A percentile compares a stretch with the other conserved stretches of the same genome.
Evolutionary conservation across 2,113 vertebrate genomes (phyloP).

Genomic region (Labeo rohita): DNA sequence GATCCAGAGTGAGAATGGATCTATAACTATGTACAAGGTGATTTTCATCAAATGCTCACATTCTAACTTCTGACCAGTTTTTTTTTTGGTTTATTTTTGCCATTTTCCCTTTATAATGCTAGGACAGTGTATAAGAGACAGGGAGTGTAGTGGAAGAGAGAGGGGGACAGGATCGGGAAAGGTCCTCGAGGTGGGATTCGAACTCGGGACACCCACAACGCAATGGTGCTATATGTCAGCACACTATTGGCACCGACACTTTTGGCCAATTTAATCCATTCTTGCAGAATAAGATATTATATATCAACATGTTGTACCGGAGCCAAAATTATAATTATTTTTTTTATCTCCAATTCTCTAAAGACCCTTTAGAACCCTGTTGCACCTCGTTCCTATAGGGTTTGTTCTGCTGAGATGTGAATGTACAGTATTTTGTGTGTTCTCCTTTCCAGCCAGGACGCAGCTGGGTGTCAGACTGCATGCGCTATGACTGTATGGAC

Average conservation of each 20-base stretch:
- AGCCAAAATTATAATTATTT: too few relatives aligned
- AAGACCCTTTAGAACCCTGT: background rate
- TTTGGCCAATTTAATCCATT: background rate
- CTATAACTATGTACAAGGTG: constrained; percentile 83
- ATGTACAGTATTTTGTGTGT: background rate
- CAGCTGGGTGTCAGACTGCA: constrained; percentile 88
- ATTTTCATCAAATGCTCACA: background rate
- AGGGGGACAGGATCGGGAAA: too few relatives aligned
- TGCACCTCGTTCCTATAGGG: background rate
- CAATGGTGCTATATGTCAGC: too few relatives aligned
- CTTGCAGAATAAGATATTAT: too few relatives aligned
- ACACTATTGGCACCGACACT: background rate
- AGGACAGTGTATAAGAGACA: too few relatives aligned
- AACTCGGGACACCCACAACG: too few relatives aligned
- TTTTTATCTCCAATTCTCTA: too few relatives aligned
- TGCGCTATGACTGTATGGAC: constrained; percentile 86
- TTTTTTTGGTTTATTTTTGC: too few relatives aligned
- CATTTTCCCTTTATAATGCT: too few relatives aligned
- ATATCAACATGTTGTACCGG: too few relatives aligned
- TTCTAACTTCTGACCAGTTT: background rate
- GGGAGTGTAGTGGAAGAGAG: too few relatives aligned
- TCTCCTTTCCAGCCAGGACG: constrained; percentile 75
- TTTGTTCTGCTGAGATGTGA: background rate
- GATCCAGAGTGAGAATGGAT: constrained; percentile 85
- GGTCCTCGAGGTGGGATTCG: too few relatives aligned